Conservation (phyloP, 2,113 vertebrate species). For the Tetrax tetrax region DNA sequence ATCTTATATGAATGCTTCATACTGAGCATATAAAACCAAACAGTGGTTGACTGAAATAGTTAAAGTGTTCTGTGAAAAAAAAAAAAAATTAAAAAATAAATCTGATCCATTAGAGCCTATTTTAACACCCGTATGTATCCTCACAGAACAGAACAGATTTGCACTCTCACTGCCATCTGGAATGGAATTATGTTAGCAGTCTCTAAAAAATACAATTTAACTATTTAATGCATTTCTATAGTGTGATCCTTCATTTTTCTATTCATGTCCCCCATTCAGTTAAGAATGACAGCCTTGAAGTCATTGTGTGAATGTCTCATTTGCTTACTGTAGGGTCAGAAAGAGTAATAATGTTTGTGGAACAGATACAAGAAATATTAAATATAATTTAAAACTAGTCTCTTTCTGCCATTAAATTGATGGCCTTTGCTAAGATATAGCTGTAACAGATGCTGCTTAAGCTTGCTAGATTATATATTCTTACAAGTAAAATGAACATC, state of each 20-base stretch:
- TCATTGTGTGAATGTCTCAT: neutral
- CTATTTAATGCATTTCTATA: neutral
- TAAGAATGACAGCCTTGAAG: neutral
- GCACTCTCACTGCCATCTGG: conserved; percentile 58
- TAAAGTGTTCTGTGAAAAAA: conserved; percentile 4
- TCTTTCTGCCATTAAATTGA: neutral
- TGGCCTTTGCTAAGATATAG: neutral
- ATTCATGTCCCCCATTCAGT: neutral
- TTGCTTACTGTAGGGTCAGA: neutral
- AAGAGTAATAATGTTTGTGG: neutral
- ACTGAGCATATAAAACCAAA: neutral
- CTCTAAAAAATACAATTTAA: conserved; percentile 45
- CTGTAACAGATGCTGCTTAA: conserved; percentile 21
- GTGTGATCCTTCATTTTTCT: neutral
- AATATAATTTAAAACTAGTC: neutral
- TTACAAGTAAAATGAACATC: conserved; percentile 43
- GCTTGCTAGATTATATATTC: neutral
- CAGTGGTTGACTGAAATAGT: conserved; percentile 19
- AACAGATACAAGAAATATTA: neutral
- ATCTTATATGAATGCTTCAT: neutral
- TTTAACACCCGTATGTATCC: conserved; percentile 50
- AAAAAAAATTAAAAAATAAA: conserved; percentile 39
- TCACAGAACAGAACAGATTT: conserved; percentile 60
- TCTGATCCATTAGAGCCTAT: conserved; percentile 24
- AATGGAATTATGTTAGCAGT: conserved; percentile 34